These are phyloP conservation scores for Aythya baeri DNA, from an alignment of 2,113 vertebrate species.

Conservation along the genomic window DNA sequence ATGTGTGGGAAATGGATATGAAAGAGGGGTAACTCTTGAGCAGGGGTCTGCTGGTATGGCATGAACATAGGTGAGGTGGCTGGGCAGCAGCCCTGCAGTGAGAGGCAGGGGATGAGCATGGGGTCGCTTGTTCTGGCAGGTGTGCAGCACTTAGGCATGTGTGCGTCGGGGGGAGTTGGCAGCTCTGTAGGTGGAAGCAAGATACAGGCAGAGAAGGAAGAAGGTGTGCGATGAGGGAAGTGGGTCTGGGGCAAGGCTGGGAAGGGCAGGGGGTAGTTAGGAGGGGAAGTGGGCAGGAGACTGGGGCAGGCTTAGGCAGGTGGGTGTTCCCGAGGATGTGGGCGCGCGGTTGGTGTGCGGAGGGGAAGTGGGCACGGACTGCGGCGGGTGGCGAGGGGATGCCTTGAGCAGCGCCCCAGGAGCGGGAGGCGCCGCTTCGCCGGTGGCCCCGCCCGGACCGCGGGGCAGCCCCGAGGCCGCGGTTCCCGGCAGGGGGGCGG, in stretches of 20 bases:
- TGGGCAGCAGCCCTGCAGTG: background rate
- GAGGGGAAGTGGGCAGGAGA: background rate
- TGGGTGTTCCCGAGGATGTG: background rate
- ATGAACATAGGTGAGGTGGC: accelerated
- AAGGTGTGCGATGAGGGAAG: background rate
- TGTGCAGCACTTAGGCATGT: accelerated
- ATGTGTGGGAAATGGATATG: background rate
- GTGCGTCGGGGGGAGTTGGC: background rate
- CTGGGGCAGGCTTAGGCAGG: background rate
- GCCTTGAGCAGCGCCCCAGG: background rate
- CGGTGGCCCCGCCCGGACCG: background rate
- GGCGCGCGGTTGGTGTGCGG: background rate
- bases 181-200: background rate
- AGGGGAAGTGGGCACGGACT: background rate
- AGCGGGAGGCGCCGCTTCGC: background rate
- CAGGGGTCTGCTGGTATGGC: background rate
- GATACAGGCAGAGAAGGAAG: background rate
- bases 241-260: background rate
- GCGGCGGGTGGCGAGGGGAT: background rate
- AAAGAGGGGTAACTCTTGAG: background rate
- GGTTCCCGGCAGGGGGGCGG: background rate
- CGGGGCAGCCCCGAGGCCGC: background rate
- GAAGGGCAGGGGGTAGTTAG: background rate
- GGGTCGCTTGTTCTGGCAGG: background rate
- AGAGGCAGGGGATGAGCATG: background rate